Evolutionary conservation across 2,113 vertebrate species (phyloP), one percentile per base, ranked within the genome.

Genomic region (Vireo altiloquus): DNA sequence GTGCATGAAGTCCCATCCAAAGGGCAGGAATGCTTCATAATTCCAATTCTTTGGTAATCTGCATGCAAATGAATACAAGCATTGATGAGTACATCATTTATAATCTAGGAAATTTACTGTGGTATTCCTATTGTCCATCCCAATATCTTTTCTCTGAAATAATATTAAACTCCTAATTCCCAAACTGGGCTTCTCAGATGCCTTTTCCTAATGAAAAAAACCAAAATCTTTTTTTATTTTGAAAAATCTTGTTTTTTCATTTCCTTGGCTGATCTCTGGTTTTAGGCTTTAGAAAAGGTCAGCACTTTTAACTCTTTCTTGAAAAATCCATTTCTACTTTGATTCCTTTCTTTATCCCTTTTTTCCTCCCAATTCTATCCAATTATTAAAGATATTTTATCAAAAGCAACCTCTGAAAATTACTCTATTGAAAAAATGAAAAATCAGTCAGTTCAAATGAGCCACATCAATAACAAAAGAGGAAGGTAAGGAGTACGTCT

Each of bases 341-440:
- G 12, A 54, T 60, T 65, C 12, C 11, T 65, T 60, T 90, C 10
- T 79, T 69, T 74, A 57, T 47, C 15, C 7, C 1, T 27, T 30
- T 15, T 11, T 4, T 3, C 2, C 1, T 2, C 20, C 7, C 16
- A 40, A 1, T 19, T 68, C 52, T 61, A 47, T 65, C 20, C 12
- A 50, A 27, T 42, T 64, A 30, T 17, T 76, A 46, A 64, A 65
- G 31, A 39, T 20, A 46, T 10, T 50, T 5, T 35, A 81, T 40
- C 53, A 69, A 68, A 30, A 69, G 18, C 8, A 63, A 63, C 5
- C 6, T 57, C 31, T 82, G 49, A 74, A 68, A 82, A 74, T 4
- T 7, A 63, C 37, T 37, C 33, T 19, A 5, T 49, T 24, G 53
- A 52, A 15, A 44, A 49, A 35, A 23, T 9, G 5, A 18, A 35